phyloP scores from a whole-genome alignment of 2,888 invertebrate genomes.

The Archips xylosteana region DNA sequence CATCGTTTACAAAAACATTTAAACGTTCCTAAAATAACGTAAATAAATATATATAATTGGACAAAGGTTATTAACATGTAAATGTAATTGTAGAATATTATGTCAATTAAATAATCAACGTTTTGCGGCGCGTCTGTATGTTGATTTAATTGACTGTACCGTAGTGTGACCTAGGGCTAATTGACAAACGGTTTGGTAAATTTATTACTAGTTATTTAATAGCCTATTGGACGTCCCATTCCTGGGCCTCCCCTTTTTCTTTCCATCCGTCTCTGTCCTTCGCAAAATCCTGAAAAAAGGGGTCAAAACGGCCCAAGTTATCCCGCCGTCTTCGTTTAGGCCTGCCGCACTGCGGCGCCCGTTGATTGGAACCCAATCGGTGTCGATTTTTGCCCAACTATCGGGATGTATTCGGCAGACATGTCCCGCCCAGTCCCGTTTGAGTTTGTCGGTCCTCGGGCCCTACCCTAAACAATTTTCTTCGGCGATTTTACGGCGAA shows the following conservation, averaged over 20 bases:
- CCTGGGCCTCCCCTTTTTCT: too few relatives aligned
- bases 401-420: too few relatives aligned
- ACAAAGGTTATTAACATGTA: slow-evolving; percentile 6
- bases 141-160: slow-evolving; percentile 3
- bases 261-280: too few relatives aligned
- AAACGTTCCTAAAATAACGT: neutral
- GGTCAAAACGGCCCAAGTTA: neutral
- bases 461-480: too few relatives aligned
- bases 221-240: too few relatives aligned
- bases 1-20: neutral
- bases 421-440: too few relatives aligned
- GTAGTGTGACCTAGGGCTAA: neutral
- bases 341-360: too few relatives aligned
- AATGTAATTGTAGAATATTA: slow-evolving; percentile 14
- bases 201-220: neutral
- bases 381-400: too few relatives aligned
- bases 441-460: too few relatives aligned
- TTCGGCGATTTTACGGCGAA: too few relatives aligned
- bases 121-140: neutral
- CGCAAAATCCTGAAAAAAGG: too few relatives aligned
- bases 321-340: neutral
- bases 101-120: slow-evolving; percentile 3
- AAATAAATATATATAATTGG: slow-evolving; percentile 5
- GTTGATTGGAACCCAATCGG: too few relatives aligned
- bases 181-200: neutral